Evolutionary conservation across 1,140 invertebrate genomes (phyloP).

Genomic region (Temnothorax nylanderi): DNA sequence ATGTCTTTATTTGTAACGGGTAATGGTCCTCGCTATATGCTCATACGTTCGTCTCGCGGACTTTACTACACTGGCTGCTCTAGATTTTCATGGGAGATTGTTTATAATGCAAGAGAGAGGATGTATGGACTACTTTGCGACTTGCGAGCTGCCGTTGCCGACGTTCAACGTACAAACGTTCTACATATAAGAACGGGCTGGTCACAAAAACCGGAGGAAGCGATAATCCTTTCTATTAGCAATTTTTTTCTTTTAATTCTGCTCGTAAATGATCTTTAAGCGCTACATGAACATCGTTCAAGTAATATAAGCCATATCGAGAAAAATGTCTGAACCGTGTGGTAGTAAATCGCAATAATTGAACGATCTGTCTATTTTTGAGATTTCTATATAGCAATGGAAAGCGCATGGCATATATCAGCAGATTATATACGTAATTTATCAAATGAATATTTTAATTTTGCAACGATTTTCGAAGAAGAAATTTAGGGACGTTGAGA

Average conservation of each 20-base stretch:
- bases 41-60: conserved; percentile 48
- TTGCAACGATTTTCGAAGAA: neutral
- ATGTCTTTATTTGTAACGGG: neutral
- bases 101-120: conserved; percentile 83
- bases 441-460: neutral
- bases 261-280: neutral
- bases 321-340: neutral
- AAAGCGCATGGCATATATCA: neutral
- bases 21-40: conserved; percentile 23
- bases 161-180: conserved; percentile 62
- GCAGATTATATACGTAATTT: neutral
- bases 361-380: neutral
- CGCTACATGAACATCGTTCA: neutral
- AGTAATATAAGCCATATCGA: neutral
- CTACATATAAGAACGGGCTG: conserved; percentile 71
- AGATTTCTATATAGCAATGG: neutral
- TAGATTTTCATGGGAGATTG: conserved; percentile 83
- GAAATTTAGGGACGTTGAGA: neutral
- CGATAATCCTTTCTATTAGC: conserved; percentile 52
- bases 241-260: conserved; percentile 4
- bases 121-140: conserved; percentile 82
- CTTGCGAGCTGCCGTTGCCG: conserved; percentile 37
- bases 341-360: neutral
- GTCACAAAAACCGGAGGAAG: conserved; percentile 67
- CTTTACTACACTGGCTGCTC: conserved; percentile 78